Evolutionary conservation across 2,113 vertebrate genomes (phyloP).

Genomic region (Bucco capensis): DNA sequence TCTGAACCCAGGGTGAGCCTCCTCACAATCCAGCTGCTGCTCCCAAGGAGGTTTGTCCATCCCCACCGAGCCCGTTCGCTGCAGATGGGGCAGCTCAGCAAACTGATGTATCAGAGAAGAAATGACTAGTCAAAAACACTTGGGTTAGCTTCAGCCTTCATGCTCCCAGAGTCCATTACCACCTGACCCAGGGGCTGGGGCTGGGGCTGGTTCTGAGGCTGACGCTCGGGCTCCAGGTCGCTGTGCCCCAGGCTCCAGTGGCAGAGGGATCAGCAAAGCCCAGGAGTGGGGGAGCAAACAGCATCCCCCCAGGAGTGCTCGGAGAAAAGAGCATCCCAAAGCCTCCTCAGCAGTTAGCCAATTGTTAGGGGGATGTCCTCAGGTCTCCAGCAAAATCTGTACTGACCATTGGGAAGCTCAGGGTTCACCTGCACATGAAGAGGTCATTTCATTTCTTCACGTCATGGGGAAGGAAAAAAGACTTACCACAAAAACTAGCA

Average conservation of each 20-base stretch:
- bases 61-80: rapidly evolving
- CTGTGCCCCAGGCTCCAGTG: neutral
- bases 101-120: neutral
- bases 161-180: rapidly evolving
- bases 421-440: neutral
- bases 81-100: neutral
- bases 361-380: neutral
- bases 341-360: rapidly evolving
- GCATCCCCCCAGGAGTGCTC: neutral
- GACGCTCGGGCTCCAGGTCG: neutral
- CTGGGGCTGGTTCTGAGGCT: neutral
- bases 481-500: neutral
- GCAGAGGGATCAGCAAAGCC: neutral
- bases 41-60: neutral
- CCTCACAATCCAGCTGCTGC: neutral
- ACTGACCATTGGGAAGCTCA: rapidly evolving
- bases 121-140: neutral
- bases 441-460: rapidly evolving
- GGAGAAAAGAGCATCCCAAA: neutral
- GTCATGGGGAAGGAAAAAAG: neutral
- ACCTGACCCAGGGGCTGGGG: neutral
- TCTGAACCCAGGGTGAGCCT: rapidly evolving
- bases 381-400: rapidly evolving
- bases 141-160: rapidly evolving
- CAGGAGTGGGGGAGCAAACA: too few relatives aligned